Percentiles rank a stretch among this genome's conserved stretches.
phyloP scores from a whole-genome alignment of 2,797 vertebrate genomes.

The Mormyrus proboscirostris region DNA sequence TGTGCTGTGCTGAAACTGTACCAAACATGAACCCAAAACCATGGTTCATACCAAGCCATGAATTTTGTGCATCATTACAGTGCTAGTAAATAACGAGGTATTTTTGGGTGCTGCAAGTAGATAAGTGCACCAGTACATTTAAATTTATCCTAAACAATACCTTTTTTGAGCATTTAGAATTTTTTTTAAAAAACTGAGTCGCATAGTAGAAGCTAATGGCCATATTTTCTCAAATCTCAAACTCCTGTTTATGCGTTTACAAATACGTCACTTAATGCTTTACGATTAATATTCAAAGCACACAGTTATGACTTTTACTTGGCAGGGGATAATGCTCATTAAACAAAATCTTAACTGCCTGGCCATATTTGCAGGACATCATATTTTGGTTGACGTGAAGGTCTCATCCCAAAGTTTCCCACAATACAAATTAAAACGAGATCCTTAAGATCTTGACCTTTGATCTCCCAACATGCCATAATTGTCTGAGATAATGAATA shows the following conservation, averaged over 20 bases:
- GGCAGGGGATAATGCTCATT: background rate
- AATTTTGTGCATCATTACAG: background rate
- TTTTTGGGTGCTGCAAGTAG: background rate
- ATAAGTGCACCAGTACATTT: background rate
- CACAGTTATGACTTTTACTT: background rate
- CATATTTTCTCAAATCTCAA: background rate
- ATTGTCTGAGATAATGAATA: too few relatives aligned
- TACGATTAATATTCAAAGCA: background rate
- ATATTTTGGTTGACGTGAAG: background rate
- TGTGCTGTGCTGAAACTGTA: background rate
- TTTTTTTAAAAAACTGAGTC: background rate
- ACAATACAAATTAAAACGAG: background rate
- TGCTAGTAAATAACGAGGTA: background rate
- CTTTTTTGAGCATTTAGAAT: background rate
- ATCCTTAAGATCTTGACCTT: background rate
- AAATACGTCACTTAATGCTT: background rate
- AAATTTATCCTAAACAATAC: background rate
- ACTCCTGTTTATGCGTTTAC: background rate
- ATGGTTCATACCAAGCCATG: background rate
- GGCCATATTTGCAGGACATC: background rate
- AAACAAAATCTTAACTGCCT: background rate
- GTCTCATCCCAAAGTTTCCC: background rate
- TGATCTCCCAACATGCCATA: background rate
- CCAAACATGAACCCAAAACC: background rate
- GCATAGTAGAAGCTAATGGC: background rate